Evolutionary conservation across 2,888 invertebrate species (phyloP).

Genomic region (Caenorhabditis afra): DNA sequence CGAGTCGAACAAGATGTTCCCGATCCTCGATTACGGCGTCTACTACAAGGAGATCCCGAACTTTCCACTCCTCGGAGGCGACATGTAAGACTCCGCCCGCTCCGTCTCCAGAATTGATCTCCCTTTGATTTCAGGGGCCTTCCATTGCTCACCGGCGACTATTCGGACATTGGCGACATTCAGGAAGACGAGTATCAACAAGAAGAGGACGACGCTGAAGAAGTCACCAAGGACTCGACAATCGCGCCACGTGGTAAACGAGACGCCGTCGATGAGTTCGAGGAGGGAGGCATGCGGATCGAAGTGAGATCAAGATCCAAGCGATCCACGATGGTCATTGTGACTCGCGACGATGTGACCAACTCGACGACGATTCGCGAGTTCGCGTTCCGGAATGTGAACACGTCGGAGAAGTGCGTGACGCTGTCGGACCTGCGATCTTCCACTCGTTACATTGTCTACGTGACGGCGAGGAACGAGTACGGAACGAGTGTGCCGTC

Average conservation of each 20-base stretch:
- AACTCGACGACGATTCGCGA: slow-evolving; percentile 70
- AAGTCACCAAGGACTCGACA: slow-evolving; percentile 48
- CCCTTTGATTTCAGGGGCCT: slow-evolving; percentile 51
- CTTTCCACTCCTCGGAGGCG: slow-evolving; percentile 71
- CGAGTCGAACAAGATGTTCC: slow-evolving; percentile 64
- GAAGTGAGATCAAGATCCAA: slow-evolving; percentile 32
- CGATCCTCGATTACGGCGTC: slow-evolving; percentile 72
- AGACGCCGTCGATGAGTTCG: slow-evolving; percentile 18
- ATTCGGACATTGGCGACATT: slow-evolving; percentile 64
- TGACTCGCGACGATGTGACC: slow-evolving; percentile 67
- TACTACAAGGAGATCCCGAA: slow-evolving; percentile 74
- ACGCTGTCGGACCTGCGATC: slow-evolving; percentile 85
- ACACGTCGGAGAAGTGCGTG: slow-evolving; percentile 85
- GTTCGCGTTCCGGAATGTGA: slow-evolving; percentile 79
- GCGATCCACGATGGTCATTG: slow-evolving; percentile 65
- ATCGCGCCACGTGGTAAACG: slow-evolving; percentile 34
- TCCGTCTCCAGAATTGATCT: background rate
- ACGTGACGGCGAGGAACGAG: slow-evolving; percentile 88
- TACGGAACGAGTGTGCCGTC: slow-evolving; percentile 83
- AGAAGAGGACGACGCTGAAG: slow-evolving; percentile 56
- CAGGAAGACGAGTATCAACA: slow-evolving; percentile 66
- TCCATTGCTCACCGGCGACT: slow-evolving; percentile 68
- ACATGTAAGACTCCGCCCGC: slow-evolving; percentile 60
- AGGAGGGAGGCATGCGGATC: slow-evolving; percentile 11
- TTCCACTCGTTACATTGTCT: slow-evolving; percentile 87